phyloP scores from a whole-genome alignment of 1,140 invertebrate species.

The Thaumetopoea pityocampa region DNA sequence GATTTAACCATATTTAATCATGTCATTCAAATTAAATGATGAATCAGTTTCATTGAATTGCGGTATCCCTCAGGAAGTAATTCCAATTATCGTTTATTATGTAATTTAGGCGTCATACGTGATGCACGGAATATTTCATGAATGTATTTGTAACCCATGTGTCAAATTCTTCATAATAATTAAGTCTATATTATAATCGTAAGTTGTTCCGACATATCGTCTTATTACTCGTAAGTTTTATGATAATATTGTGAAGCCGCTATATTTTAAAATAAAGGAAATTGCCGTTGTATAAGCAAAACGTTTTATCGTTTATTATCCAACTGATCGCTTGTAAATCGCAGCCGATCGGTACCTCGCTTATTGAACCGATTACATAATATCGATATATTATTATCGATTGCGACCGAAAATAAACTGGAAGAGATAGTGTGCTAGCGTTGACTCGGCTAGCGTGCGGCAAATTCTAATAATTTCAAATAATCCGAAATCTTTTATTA shows the following conservation, averaged over 20 bases:
- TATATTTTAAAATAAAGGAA: slow-evolving; percentile 76
- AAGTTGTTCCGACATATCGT: slow-evolving; percentile 73
- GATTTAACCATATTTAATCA: slow-evolving; percentile 27
- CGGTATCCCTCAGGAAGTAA: slow-evolving; percentile 72
- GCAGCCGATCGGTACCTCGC: slow-evolving; percentile 50
- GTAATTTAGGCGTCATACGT: slow-evolving; percentile 43
- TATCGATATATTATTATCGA: too few species aligned
- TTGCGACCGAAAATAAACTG: slow-evolving; percentile 62
- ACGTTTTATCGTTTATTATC: slow-evolving; percentile 69
- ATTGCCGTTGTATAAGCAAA: slow-evolving; percentile 72
- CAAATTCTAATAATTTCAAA: slow-evolving; percentile 38
- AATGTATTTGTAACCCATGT: slow-evolving; percentile 64
- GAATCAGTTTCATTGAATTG: slow-evolving; percentile 36
- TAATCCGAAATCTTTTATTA: slow-evolving; percentile 32
- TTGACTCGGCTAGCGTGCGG: slow-evolving; percentile 61
- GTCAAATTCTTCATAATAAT: slow-evolving; percentile 59
- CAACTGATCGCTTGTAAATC: slow-evolving; percentile 51
- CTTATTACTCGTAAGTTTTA: slow-evolving; percentile 68
- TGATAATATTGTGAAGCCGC: slow-evolving; percentile 73
- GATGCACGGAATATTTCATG: slow-evolving; percentile 50
- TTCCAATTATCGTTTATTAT: slow-evolving; percentile 48
- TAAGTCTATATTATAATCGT: slow-evolving; percentile 51
- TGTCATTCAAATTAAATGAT: slow-evolving; percentile 30
- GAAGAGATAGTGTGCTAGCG: slow-evolving; percentile 67
- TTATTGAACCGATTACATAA: slow-evolving; percentile 59